Evolutionary conservation across 2,113 vertebrate genomes (phyloP).

Genomic region (Ceyx cyanopectus): DNA sequence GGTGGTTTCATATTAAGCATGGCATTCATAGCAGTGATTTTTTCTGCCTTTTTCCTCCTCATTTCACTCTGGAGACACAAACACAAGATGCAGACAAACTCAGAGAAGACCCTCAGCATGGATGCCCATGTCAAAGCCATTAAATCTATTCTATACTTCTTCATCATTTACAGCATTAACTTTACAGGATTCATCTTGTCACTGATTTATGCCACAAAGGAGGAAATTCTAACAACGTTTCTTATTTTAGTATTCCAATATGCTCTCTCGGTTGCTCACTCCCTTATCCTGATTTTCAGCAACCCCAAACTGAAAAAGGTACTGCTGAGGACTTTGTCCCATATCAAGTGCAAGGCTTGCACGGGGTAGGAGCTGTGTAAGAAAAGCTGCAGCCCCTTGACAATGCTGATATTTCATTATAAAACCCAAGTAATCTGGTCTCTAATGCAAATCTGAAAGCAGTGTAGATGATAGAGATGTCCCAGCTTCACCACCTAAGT

Average conservation of each 20-base stretch:
- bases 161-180: background rate
- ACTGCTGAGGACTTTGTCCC: background rate
- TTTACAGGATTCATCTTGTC: background rate
- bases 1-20: fast-evolving
- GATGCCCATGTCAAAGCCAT: conserved; percentile 25
- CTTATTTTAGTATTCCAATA: fast-evolving
- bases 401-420: background rate
- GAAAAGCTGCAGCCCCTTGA: background rate
- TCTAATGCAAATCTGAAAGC: background rate
- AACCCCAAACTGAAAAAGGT: background rate
- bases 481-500: background rate
- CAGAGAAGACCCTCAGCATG: background rate
- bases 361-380: background rate
- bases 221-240: fast-evolving
- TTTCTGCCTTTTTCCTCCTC: background rate
- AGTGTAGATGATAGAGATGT: background rate
- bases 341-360: background rate
- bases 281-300: conserved; percentile 17
- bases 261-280: background rate
- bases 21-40: background rate
- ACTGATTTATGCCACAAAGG: fast-evolving
- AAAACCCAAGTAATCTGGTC: background rate
- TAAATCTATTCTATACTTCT: conserved; percentile 8
- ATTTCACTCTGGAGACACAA: conserved; percentile 53
- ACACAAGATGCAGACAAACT: background rate